Percentiles rank a stretch among this genome's conserved stretches.
phyloP scores from a whole-genome alignment of 2,113 vertebrate genomes.

The Nannobrachium achirus region DNA sequence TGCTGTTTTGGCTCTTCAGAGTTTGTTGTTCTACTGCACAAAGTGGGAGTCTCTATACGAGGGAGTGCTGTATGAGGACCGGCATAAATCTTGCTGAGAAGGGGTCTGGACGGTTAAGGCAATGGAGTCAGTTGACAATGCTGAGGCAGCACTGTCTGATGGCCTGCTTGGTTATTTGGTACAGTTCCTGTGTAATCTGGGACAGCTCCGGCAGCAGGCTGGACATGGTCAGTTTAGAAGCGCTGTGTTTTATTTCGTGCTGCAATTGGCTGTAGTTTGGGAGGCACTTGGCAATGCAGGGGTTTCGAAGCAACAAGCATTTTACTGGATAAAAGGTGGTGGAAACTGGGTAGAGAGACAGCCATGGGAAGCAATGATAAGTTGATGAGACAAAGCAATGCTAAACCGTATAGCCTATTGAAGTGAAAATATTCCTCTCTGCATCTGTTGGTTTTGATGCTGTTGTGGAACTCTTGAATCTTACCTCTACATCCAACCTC shows the following conservation, averaged over 20 bases:
- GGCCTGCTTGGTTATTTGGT: slow-evolving; percentile 52
- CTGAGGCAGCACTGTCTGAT: slow-evolving; percentile 47
- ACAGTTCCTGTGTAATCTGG: slow-evolving; percentile 50
- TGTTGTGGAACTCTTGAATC: slow-evolving; percentile 24
- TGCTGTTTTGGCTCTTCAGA: slow-evolving; percentile 31
- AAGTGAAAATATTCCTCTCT: neutral
- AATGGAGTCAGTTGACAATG: slow-evolving; percentile 37
- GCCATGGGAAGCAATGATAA: slow-evolving; percentile 18
- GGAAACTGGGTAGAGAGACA: slow-evolving; percentile 61
- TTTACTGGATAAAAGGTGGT: slow-evolving; percentile 50
- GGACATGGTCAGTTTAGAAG: slow-evolving; percentile 40
- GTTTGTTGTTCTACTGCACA: slow-evolving; percentile 38
- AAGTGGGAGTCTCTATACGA: slow-evolving; percentile 53
- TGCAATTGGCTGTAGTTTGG: slow-evolving; percentile 58
- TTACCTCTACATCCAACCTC: slow-evolving; percentile 66
- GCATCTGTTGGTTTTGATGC: neutral
- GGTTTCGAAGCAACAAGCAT: slow-evolving; percentile 66
- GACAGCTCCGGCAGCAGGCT: slow-evolving; percentile 20
- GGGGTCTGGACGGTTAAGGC: slow-evolving; percentile 35
- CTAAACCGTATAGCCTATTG: neutral
- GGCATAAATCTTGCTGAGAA: slow-evolving; percentile 68
- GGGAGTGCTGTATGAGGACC: slow-evolving; percentile 7
- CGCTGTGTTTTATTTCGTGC: slow-evolving; percentile 36
- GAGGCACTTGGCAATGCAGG: slow-evolving; percentile 54
- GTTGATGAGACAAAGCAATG: neutral